Evolutionary conservation across 2,888 invertebrate genomes (phyloP).

Genomic region (Ophion obscuratus): DNA sequence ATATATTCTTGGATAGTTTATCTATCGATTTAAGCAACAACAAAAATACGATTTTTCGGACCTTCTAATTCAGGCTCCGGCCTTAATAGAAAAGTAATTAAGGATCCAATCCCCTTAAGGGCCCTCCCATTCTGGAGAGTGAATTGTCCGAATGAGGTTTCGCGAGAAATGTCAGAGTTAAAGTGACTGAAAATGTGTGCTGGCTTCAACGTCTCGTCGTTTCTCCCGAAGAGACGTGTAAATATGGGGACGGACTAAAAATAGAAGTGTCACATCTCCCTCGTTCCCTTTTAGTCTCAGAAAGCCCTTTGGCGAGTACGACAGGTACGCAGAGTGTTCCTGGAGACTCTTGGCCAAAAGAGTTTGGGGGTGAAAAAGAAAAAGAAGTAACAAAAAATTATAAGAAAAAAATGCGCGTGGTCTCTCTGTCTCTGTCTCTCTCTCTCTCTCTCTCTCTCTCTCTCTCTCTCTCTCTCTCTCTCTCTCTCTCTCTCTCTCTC

Average conservation of each 20-base stretch:
- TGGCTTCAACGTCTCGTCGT: background rate
- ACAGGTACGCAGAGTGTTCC: constrained; percentile 30
- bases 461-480: background rate
- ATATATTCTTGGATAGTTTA: too few relatives aligned
- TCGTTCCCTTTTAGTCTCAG: background rate
- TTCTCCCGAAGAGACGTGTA: background rate
- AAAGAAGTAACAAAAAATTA: constrained; percentile 29
- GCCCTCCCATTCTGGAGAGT: too few relatives aligned
- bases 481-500: constrained; percentile 2
- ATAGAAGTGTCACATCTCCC: constrained; percentile 56
- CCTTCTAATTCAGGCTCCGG: too few relatives aligned
- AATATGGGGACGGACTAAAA: constrained; percentile 16
- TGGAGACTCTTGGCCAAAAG: constrained; percentile 26
- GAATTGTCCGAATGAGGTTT: background rate
- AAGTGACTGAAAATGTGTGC: background rate
- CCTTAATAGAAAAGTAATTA: too few relatives aligned
- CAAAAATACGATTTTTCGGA: too few relatives aligned
- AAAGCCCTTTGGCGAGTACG: constrained; percentile 19
- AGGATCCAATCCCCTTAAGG: too few relatives aligned
- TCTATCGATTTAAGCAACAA: too few relatives aligned
- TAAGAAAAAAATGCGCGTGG: constrained; percentile 19
- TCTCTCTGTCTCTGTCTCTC: constrained; percentile 18
- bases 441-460: constrained; percentile 2
- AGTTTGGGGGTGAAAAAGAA: constrained; percentile 11
- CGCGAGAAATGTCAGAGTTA: background rate